Evolutionary conservation across 2,113 vertebrate species (phyloP).

Genomic region (Forbesichthys papilliferus): DNA sequence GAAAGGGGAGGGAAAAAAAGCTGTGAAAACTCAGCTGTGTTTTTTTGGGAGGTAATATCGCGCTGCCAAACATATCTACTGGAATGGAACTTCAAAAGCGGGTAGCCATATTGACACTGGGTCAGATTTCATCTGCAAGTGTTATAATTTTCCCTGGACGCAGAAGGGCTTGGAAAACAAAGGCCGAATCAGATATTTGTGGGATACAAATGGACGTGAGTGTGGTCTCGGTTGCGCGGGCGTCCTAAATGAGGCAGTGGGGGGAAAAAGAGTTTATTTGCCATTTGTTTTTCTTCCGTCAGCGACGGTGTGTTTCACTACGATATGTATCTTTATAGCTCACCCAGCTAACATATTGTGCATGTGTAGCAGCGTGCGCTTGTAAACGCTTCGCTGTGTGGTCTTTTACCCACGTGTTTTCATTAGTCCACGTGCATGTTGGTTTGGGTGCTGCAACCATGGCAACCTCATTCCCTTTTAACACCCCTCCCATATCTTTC

Average conservation of each 20-base stretch:
- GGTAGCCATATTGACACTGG: constrained; percentile 28
- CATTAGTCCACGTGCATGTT: constrained; percentile 39
- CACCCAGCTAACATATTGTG: not conserved
- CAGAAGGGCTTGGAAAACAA: constrained; percentile 27
- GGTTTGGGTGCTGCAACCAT: constrained; percentile 44
- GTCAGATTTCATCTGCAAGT: constrained; percentile 36
- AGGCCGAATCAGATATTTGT: not conserved
- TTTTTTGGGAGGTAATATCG: not conserved
- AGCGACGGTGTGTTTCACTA: not conserved
- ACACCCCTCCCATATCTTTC: not conserved
- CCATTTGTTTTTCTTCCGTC: not conserved
- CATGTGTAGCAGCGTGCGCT: not conserved
- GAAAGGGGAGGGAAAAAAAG: not conserved
- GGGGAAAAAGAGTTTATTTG: not conserved
- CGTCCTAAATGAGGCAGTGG: not conserved
- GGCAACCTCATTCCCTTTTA: constrained; percentile 33
- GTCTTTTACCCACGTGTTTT: constrained; percentile 44
- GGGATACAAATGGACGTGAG: constrained; percentile 1
- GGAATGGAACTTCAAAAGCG: constrained; percentile 9
- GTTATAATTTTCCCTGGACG: constrained; percentile 18
- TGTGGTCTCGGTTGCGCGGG: constrained; percentile 17
- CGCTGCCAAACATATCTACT: constrained; percentile 26
- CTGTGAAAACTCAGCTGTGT: constrained; percentile 21
- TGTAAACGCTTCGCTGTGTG: not conserved
- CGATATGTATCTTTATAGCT: not conserved